These are phyloP conservation scores for Elegia similella DNA, from an alignment of 2,888 invertebrate species.

Conservation along the genomic window DNA sequence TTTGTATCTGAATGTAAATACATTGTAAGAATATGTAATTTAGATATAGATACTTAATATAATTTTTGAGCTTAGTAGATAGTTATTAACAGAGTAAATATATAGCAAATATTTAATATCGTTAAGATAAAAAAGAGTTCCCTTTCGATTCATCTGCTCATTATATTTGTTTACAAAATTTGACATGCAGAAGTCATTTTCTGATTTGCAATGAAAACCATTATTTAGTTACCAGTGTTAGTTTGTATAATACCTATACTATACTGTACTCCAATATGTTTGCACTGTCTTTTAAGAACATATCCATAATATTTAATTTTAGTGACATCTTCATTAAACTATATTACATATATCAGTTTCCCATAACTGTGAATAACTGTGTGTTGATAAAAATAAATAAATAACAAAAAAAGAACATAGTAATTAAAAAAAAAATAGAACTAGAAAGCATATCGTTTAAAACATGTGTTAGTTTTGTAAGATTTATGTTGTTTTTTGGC, in stretches of 20 bases:
- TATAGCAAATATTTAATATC: slow-evolving; percentile 15
- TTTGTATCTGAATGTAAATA: slow-evolving; percentile 8
- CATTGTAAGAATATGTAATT: background rate
- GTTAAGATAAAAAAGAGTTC: slow-evolving; percentile 17
- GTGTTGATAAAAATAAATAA: background rate
- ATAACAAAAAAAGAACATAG: background rate
- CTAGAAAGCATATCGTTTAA: slow-evolving; percentile 2
- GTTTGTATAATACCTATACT: no score
- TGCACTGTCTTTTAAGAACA: no score
- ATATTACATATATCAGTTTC: background rate
- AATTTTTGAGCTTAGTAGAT: slow-evolving; percentile 24
- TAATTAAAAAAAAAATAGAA: background rate
- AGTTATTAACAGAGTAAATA: slow-evolving; percentile 18
- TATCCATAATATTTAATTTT: background rate
- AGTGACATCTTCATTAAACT: background rate
- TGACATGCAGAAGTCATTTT: slow-evolving; percentile 39
- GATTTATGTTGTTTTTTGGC: slow-evolving; percentile 24
- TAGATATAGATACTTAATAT: background rate
- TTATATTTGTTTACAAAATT: slow-evolving; percentile 1
- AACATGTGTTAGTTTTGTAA: background rate
- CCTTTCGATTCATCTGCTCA: background rate
- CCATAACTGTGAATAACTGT: slow-evolving; percentile 1
- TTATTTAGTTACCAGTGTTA: no score
- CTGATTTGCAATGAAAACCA: slow-evolving; percentile 24
- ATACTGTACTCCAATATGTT: no score